phyloP scores from a whole-genome alignment of 2,888 invertebrate species.

The Nasonovia ribisnigri region DNA sequence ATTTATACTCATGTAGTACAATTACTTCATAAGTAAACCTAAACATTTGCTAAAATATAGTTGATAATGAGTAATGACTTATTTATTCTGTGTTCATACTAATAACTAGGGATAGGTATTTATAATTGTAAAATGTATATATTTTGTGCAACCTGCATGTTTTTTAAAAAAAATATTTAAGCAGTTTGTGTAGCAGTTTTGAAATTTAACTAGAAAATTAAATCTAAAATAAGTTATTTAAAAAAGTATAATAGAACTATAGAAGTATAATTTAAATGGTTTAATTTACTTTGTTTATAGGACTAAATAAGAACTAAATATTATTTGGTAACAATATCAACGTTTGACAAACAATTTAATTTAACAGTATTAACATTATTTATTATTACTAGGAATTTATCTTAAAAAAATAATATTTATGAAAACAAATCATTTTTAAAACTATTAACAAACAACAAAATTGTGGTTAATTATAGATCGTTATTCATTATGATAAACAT shows the following conservation, averaged over 20 bases:
- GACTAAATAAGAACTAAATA: not conserved
- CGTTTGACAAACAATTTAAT: not conserved
- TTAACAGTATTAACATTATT: not conserved
- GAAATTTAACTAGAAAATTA: not conserved
- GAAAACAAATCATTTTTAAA: conserved; percentile 6
- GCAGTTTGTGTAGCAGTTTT: not conserved
- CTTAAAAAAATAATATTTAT: conserved; percentile 12
- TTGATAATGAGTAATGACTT: not conserved
- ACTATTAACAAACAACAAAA: not conserved
- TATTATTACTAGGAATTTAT: conserved; percentile 23
- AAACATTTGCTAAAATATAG: not conserved
- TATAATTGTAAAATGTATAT: not conserved
- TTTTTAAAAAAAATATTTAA: not conserved
- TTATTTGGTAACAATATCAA: not conserved
- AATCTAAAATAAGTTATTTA: not conserved
- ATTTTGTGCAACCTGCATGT: not conserved
- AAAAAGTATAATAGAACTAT: not conserved
- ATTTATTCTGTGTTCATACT: not conserved
- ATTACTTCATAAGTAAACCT: too few species aligned
- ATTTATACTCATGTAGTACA: not conserved
- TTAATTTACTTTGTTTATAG: not conserved
- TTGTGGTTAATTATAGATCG: not conserved
- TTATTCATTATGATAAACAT: not conserved
- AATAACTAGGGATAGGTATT: not conserved
- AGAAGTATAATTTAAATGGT: not conserved